These are phyloP conservation scores for Rhinophrynus dorsalis DNA, from an alignment of 2,797 vertebrate genomes.

Conservation along the genomic window DNA sequence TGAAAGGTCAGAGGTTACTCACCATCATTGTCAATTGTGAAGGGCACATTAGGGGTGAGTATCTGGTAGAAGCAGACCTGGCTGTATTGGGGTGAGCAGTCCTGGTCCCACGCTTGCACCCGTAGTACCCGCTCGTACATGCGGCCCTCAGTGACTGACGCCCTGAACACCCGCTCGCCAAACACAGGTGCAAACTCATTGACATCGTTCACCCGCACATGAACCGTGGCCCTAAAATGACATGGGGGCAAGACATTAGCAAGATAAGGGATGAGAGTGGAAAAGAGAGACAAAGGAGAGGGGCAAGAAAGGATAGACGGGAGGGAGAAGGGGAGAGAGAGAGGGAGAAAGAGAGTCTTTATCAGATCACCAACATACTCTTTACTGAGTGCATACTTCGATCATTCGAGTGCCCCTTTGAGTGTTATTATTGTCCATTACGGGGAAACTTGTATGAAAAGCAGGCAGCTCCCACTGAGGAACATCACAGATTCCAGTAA, in stretches of 20 bases:
- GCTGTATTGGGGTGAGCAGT: constrained; percentile 98
- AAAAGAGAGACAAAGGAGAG: no score
- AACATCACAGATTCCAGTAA: no score
- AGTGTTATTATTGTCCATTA: no score
- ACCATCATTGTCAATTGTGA: constrained; percentile 97
- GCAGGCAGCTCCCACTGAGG: no score
- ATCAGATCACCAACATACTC: no score
- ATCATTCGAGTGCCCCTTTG: no score
- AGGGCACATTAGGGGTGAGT: constrained; percentile 94
- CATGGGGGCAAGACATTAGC: background rate
- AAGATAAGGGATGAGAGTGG: no score
- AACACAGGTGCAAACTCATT: constrained; percentile 98
- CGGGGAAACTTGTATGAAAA: no score
- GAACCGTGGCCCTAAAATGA: constrained; percentile 86
- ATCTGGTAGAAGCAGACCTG: constrained; percentile 99
- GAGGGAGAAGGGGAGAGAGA: no score
- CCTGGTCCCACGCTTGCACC: constrained; percentile 93
- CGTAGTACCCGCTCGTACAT: constrained; percentile 90
- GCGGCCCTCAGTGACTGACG: constrained; percentile 90
- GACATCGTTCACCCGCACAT: constrained; percentile 94
- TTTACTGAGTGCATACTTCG: no score
- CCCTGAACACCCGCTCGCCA: constrained; percentile 88
- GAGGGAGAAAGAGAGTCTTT: no score
- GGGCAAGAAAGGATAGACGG: no score
- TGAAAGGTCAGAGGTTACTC: constrained; percentile 37